phyloP scores from a whole-genome alignment of 92 coral and sea anemone species.

The Zoanthus sansibaricus region DNA sequence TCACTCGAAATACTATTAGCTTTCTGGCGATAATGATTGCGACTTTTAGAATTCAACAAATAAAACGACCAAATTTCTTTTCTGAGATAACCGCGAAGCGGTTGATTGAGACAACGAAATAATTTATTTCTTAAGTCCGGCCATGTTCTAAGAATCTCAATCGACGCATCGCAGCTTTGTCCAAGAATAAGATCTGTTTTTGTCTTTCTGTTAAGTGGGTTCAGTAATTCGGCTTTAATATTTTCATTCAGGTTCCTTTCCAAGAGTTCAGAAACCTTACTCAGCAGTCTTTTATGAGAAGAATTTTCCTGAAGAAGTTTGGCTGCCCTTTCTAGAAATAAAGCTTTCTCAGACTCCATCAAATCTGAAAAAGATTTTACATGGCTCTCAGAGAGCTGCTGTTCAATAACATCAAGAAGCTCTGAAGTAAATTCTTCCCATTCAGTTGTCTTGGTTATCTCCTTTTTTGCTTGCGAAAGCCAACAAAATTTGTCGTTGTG shows the following conservation, averaged over 20 bases:
- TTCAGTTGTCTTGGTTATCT: conserved; percentile 72
- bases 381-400: conserved; percentile 83
- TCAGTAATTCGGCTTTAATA: conserved; percentile 59
- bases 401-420: conserved; percentile 84
- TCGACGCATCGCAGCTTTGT: conserved; percentile 66
- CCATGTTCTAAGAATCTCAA: conserved; percentile 79
- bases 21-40: conserved; percentile 54
- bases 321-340: conserved; percentile 89
- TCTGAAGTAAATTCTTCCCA: conserved; percentile 82
- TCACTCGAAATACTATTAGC: conserved; percentile 19
- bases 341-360: conserved; percentile 79
- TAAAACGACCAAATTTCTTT: conserved; percentile 79
- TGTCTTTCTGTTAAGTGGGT: conserved; percentile 69
- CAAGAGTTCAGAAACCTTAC: conserved; percentile 67
- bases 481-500: conserved; percentile 44
- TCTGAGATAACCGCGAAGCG: conserved; percentile 71
- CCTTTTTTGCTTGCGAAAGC: conserved; percentile 77
- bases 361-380: conserved; percentile 85
- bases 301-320: conserved; percentile 73
- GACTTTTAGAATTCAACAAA: conserved; percentile 66
- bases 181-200: conserved; percentile 76
- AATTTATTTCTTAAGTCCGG: conserved; percentile 76
- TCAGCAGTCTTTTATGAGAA: conserved; percentile 63
- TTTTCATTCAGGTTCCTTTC: conserved; percentile 78
- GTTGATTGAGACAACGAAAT: conserved; percentile 77